A percentile compares a stretch with the other conserved stretches of the same genome.
Conservation (phyloP, 1,140 invertebrate genomes). For the Teleopsis dalmanni region DNA sequence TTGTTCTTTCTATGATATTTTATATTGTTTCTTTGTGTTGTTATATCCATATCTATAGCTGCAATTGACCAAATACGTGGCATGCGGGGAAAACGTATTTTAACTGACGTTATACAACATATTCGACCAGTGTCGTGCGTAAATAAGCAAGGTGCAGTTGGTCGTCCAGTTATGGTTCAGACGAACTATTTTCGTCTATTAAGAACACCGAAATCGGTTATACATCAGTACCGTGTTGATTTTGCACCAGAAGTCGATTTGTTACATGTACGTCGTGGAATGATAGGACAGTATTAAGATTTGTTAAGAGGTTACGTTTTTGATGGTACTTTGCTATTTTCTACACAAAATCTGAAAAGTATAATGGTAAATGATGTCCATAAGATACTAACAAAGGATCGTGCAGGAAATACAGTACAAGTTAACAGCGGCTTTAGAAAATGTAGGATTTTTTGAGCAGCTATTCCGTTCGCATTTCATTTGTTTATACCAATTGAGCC, state of each 20-base stretch:
- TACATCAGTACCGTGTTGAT: conserved; percentile 78
- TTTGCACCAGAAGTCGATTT: conserved; percentile 55
- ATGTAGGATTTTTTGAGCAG: too few species aligned
- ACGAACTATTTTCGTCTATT: conserved; percentile 72
- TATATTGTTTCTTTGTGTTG: too few species aligned
- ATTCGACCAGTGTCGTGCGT: conserved; percentile 19
- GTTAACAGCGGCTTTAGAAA: too few species aligned
- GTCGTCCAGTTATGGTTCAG: conserved; percentile 39
- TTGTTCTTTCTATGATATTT: too few species aligned
- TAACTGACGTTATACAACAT: too few species aligned
- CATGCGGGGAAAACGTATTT: too few species aligned
- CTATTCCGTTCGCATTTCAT: too few species aligned
- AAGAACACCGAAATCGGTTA: conserved; percentile 59
- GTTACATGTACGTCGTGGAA: conserved; percentile 21
- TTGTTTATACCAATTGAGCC: too few species aligned
- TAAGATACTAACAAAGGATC: conserved; percentile 29
- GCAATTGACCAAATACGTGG: too few species aligned
- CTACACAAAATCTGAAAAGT: conserved; percentile 25
- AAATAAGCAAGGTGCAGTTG: conserved; percentile 21
- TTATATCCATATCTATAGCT: too few species aligned
- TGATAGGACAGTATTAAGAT: conserved; percentile 22
- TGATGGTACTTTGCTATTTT: conserved; percentile 48
- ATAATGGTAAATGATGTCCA: conserved; percentile 18
- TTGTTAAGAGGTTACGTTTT: conserved; percentile 46
- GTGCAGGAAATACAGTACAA: conserved; percentile 33